Conservation (phyloP, 2,888 invertebrate genomes). For the Trissoscelio sp. region DNA sequence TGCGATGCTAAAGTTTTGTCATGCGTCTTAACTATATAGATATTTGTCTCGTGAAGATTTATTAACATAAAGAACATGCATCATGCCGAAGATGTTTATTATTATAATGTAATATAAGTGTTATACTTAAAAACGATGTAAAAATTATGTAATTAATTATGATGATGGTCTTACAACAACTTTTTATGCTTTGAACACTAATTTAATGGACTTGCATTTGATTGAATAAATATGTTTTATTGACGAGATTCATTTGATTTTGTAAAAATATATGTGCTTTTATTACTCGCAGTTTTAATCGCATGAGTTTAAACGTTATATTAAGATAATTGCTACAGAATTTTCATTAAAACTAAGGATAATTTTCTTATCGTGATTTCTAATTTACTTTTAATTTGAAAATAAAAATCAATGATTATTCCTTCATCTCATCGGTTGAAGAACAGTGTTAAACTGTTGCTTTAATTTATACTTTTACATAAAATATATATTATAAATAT, state of each 20-base stretch:
- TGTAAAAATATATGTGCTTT: neutral
- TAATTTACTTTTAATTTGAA: too few species aligned
- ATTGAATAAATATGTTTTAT: neutral
- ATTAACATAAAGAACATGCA: constrained; percentile 56
- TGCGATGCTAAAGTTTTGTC: constrained; percentile 66
- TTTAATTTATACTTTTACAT: too few species aligned
- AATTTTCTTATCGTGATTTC: too few species aligned
- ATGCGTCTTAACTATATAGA: constrained; percentile 59
- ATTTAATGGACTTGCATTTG: constrained; percentile 12
- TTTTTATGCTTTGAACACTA: neutral
- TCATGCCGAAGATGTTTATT: constrained; percentile 53
- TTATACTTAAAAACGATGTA: constrained; percentile 19
- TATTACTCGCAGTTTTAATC: neutral
- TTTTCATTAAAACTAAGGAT: too few species aligned
- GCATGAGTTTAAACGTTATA: neutral
- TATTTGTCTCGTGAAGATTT: constrained; percentile 65
- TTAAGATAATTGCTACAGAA: too few species aligned
- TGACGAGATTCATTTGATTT: neutral
- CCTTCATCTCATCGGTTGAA: too few species aligned
- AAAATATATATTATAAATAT: too few species aligned
- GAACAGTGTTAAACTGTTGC: too few species aligned
- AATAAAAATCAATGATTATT: too few species aligned
- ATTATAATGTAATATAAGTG: constrained; percentile 53
- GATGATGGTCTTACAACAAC: neutral
- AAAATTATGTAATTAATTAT: constrained; percentile 40